A percentile compares a stretch with the other conserved stretches of the same genome.
phyloP scores from a whole-genome alignment of 2,888 invertebrate species.

The Rhimphoctona megacephalus region DNA sequence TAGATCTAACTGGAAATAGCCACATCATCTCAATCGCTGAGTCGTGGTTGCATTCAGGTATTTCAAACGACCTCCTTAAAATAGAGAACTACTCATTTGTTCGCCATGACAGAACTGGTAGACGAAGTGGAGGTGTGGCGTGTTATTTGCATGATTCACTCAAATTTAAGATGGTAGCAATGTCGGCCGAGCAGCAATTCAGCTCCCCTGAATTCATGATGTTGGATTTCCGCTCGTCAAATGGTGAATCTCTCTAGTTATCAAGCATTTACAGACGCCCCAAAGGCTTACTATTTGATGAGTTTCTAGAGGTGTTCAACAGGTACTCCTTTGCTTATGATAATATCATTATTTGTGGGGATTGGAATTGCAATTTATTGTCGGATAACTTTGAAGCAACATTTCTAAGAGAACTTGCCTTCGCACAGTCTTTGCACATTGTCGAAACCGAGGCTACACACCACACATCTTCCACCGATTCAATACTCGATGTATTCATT shows the following conservation, averaged over 20 bases:
- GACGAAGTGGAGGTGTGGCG: conserved; percentile 45
- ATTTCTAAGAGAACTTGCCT: not conserved
- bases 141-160: conserved; percentile 48
- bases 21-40: conserved; percentile 19
- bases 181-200: not conserved
- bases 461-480: not conserved
- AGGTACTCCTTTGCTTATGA: not conserved
- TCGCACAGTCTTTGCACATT: not conserved
- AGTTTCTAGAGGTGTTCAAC: not conserved
- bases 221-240: conserved; percentile 1
- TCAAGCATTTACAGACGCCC: not conserved
- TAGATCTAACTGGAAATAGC: too few relatives aligned
- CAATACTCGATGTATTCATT: not conserved
- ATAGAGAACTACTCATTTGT: conserved; percentile 18
- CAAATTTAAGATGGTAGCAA: not conserved
- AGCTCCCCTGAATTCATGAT: conserved; percentile 40
- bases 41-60: conserved; percentile 9
- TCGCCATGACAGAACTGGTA: not conserved
- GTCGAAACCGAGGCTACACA: not conserved
- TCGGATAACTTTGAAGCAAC: not conserved
- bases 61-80: not conserved
- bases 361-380: not conserved
- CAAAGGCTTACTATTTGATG: not conserved
- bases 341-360: not conserved
- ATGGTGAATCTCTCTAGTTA: not conserved